Evolutionary conservation across 2,888 invertebrate species (phyloP), one percentile per base, ranked within the genome.

Genomic region (Limnephilus marmoratus): DNA sequence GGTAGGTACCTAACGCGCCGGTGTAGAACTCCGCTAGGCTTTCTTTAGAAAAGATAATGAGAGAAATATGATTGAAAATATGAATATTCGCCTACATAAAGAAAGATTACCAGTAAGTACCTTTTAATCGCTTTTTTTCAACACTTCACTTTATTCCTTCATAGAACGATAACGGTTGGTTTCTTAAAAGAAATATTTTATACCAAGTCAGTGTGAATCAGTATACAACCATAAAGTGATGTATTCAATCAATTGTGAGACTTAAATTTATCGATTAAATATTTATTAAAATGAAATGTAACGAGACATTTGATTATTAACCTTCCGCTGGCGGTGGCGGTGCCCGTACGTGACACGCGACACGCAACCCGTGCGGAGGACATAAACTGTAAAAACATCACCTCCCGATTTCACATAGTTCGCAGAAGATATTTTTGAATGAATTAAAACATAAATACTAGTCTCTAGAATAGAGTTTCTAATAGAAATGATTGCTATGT

Each of bases 241-340:
- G 93, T 92, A 92, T 92, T 93, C 93, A 93, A 93, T 92, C 93
- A 93, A 93, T 93, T 91, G 91, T 93, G 91, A 93, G 93, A 93
- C 93, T 93, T 91, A 92, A 88, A 92, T 68, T 81, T 90, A 92
- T 92, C 88, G 68, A 92, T 91, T 88, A 90, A 68, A 68, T 85
- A 91, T 89, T 83, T 85, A 81, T 90, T 87, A 53, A 90, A 90
- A 88, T 86, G 88, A 89, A 88, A 90, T 92, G 87, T 90, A 53
- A 90, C 31, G 49, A 87, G 86, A 82, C 87, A 90, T 92, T 92
- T 92, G 89, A 34, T 89, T 83, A 85, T 89, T 68, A 68, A 68
- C 53, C 53, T 53, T 15, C 7, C 68, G 24, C 68, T 4, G 68
- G 68, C 24, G 53, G 68, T 18, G 68, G 4, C 5, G 24, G 24